These are phyloP conservation scores for Sylvietta virens DNA, from an alignment of 2,113 vertebrate species.

Conservation along the genomic window DNA sequence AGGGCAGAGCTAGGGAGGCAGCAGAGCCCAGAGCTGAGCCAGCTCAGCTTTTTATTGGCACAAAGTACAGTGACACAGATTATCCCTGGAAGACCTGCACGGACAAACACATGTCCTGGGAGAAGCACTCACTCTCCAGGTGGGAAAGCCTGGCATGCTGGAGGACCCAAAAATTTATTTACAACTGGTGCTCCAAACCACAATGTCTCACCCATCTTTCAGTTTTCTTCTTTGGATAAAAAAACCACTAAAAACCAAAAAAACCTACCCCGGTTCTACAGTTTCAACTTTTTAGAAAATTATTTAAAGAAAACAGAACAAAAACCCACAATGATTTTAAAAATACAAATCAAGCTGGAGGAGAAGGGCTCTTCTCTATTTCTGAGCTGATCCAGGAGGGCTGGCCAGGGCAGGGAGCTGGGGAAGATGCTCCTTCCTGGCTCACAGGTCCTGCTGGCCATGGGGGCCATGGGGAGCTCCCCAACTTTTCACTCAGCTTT, in stretches of 20 bases:
- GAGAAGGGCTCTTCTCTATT: conserved; percentile 1
- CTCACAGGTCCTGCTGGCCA: not conserved
- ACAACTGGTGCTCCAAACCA: not conserved
- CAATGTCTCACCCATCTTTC: not conserved
- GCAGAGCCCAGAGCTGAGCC: not conserved
- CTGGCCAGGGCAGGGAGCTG: not conserved
- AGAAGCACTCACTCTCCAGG: not conserved
- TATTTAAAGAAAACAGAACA: conserved; percentile 54
- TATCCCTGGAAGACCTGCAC: not conserved
- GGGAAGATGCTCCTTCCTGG: not conserved
- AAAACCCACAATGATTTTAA: conserved; percentile 37
- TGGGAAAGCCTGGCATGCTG: not conserved
- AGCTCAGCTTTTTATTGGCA: not conserved
- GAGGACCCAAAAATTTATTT: not conserved
- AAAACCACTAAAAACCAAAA: not conserved
- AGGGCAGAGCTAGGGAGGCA: not conserved
- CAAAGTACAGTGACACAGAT: not conserved
- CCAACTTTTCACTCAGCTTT: not conserved
- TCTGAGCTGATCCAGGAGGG: not conserved
- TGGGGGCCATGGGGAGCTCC: not conserved
- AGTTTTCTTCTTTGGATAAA: conserved; percentile 17
- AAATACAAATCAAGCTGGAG: not conserved
- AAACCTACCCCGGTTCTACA: not conserved
- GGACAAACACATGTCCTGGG: not conserved
- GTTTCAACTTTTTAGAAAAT: conserved; percentile 22